Percentiles rank a stretch among this genome's conserved stretches.
These are phyloP conservation scores for Acrobasis suavella DNA, from an alignment of 2,888 invertebrate genomes.

Conservation along the genomic window DNA sequence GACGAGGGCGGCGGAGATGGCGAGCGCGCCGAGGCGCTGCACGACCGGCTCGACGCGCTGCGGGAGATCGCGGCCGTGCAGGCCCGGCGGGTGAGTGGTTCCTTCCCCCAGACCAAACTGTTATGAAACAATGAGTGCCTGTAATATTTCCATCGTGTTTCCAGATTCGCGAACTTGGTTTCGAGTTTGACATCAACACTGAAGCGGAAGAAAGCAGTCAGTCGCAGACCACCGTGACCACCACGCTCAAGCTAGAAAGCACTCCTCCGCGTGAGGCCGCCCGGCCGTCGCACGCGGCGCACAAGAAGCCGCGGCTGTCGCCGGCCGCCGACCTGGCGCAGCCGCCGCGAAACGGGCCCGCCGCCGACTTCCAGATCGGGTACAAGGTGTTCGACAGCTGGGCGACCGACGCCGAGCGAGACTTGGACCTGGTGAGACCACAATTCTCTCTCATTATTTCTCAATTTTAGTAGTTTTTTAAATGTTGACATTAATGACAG, in stretches of 20 bases:
- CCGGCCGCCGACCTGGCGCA: conserved; percentile 41
- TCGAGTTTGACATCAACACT: conserved; percentile 68
- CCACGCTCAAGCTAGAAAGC: conserved; percentile 37
- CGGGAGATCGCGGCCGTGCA: conserved; percentile 89
- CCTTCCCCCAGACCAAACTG: no score
- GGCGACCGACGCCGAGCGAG: conserved; percentile 63
- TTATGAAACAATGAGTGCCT: no score
- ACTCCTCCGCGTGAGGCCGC: conserved; percentile 52
- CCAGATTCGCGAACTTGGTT: conserved; percentile 84
- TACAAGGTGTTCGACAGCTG: conserved; percentile 74
- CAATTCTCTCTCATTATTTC: no score
- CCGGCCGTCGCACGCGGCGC: conserved; percentile 35
- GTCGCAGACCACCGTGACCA: conserved; percentile 23
- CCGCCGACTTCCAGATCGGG: conserved; percentile 75
- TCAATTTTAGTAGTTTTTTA: no score
- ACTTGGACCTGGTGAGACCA: conserved; percentile 46
- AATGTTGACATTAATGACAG: no score
- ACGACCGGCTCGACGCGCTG: conserved; percentile 88
- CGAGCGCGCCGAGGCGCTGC: conserved; percentile 84
- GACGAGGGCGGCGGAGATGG: conserved; percentile 57
- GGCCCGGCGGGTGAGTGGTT: conserved; percentile 82
- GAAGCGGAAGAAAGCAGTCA: conserved; percentile 43
- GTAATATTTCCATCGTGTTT: conserved; percentile 1
- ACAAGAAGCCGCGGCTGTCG: conserved; percentile 64
- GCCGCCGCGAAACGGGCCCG: conserved; percentile 26